Percentiles rank a stretch among this genome's conserved stretches.
Conservation (phyloP, 2,113 vertebrate species). For the Chauna torquata region DNA sequence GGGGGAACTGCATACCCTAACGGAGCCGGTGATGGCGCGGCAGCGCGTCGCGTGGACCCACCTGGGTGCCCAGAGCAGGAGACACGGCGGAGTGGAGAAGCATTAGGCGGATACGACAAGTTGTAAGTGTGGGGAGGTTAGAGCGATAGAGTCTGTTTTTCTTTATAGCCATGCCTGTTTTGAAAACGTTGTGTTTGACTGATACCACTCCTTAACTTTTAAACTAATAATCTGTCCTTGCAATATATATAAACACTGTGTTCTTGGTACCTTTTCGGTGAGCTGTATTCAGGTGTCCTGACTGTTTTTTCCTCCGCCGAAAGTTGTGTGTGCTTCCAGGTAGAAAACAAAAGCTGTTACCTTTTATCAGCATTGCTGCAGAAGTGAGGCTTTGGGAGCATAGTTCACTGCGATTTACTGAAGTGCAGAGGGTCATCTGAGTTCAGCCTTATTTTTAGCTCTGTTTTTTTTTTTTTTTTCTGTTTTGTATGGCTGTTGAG, state of each 20-base stretch:
- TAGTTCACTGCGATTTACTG: slow-evolving; percentile 40
- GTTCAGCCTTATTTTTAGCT: slow-evolving; percentile 61
- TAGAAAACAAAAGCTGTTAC: slow-evolving; percentile 2
- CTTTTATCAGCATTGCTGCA: neutral
- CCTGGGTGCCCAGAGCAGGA: rapidly evolving
- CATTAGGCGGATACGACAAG: neutral
- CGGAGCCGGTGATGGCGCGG: neutral
- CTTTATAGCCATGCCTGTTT: neutral
- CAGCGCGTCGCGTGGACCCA: neutral
- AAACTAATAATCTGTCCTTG: neutral
- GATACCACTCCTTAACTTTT: neutral
- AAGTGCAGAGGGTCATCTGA: slow-evolving; percentile 39
- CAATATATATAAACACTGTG: neutral
- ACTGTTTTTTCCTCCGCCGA: neutral
- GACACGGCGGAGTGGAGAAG: neutral
- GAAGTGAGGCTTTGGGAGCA: neutral
- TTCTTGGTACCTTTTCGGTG: neutral
- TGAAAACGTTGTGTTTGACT: neutral
- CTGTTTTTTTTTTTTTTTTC: slow-evolving; percentile 11
- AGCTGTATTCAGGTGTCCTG: neutral
- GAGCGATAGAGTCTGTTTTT: neutral
- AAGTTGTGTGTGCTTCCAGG: neutral
- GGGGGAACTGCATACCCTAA: neutral
- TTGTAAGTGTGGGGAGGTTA: neutral
- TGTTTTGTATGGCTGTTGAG: neutral